Evolutionary conservation across 2,888 invertebrate genomes (phyloP).

Genomic region (Argyresthia albistria): DNA sequence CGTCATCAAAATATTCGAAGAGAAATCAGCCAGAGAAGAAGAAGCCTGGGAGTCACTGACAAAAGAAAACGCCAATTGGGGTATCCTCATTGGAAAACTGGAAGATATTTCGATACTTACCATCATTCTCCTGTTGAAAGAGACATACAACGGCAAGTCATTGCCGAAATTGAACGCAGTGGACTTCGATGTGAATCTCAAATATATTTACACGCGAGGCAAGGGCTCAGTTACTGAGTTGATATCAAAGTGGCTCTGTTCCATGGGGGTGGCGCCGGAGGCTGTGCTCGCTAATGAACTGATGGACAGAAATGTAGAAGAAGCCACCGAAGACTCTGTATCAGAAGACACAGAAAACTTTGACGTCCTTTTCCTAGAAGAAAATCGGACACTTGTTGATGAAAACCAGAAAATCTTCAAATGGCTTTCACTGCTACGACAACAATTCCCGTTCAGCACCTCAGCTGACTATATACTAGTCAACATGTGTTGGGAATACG

Average conservation of each 20-base stretch:
- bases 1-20: conserved; percentile 69
- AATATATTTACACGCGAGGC: conserved; percentile 75
- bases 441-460: conserved; percentile 90
- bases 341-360: conserved; percentile 23
- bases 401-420: conserved; percentile 70
- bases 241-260: conserved; percentile 88
- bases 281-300: conserved; percentile 70
- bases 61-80: conserved; percentile 90
- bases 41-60: conserved; percentile 87
- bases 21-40: conserved; percentile 63
- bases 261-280: conserved; percentile 79
- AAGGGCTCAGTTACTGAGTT: conserved; percentile 91
- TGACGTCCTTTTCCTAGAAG: conserved; percentile 40
- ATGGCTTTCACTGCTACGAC: conserved; percentile 75
- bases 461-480: conserved; percentile 84
- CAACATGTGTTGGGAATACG: conserved; percentile 94
- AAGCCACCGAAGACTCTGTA: conserved; percentile 8
- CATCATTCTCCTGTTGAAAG: conserved; percentile 74
- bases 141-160: conserved; percentile 37
- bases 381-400: conserved; percentile 40
- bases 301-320: conserved; percentile 29
- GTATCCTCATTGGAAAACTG: conserved; percentile 87
- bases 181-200: conserved; percentile 75
- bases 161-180: conserved; percentile 71
- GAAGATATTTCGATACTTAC: conserved; percentile 90